phyloP scores from a whole-genome alignment of 64 coral and sea anemone genomes.

The Montipora cactus region DNA sequence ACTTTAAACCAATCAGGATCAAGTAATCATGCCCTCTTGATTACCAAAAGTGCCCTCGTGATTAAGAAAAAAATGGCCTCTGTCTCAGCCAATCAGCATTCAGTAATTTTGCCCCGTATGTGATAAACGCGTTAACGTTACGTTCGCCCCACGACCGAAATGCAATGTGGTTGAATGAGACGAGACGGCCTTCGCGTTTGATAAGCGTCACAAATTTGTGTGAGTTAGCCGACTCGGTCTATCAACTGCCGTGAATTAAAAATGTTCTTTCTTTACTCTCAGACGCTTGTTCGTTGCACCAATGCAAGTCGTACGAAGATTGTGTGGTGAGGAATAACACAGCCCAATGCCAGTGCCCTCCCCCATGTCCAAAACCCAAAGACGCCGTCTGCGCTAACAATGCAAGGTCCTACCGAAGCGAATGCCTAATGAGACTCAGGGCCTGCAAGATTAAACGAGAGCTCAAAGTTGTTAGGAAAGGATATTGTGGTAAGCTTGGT shows the following conservation, averaged over 20 bases:
- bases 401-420: conserved; percentile 28
- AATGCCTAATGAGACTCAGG: conserved; percentile 50
- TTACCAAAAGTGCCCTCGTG: no score
- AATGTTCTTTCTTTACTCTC: background rate
- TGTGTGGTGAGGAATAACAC: conserved; percentile 45
- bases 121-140: no score
- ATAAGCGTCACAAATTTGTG: no score
- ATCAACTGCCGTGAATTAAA: background rate
- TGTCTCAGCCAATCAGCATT: no score
- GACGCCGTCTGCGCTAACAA: conserved; percentile 53
- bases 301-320: conserved; percentile 50
- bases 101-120: no score
- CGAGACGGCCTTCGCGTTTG: no score
- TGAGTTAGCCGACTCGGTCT: no score
- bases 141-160: no score
- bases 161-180: no score
- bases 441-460: conserved; percentile 39
- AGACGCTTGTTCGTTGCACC: conserved; percentile 50
- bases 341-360: conserved; percentile 54
- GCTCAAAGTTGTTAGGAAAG: conserved; percentile 58
- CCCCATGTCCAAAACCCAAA: background rate
- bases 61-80: no score
- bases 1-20: no score
- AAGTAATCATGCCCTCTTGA: no score
- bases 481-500: conserved; percentile 62